Conservation (phyloP, 2,113 vertebrate species). For the Oreotrochilus melanogaster region DNA sequence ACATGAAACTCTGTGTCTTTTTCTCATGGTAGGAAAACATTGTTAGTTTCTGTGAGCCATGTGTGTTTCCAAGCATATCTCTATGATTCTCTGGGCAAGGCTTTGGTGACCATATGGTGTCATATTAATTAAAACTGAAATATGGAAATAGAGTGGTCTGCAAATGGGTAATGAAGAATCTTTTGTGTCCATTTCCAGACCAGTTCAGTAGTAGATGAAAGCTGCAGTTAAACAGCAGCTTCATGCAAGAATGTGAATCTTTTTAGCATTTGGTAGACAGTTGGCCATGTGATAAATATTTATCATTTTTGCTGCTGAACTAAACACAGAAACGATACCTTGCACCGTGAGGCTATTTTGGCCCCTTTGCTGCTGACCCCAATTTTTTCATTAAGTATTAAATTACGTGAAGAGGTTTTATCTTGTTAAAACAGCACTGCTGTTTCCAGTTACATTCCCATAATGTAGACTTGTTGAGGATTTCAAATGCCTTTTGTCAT, state of each 20-base stretch:
- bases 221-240: background rate
- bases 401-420: background rate
- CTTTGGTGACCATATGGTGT: constrained; percentile 33
- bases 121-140: constrained; percentile 42
- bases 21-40: background rate
- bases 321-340: background rate
- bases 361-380: background rate
- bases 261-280: background rate
- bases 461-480: background rate
- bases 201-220: background rate
- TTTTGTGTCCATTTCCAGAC: background rate
- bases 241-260: background rate
- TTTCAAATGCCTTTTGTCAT: background rate
- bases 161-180: background rate
- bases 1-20: background rate
- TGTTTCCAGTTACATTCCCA: background rate
- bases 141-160: background rate
- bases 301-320: background rate
- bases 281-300: background rate
- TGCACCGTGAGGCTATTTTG: background rate
- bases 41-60: background rate
- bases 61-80: constrained; percentile 27
- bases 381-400: background rate
- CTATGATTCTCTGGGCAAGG: constrained; percentile 9
- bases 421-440: background rate